Evolutionary conservation across 2,113 vertebrate genomes (phyloP).

Genomic region (Ibidorhyncha struthersii): DNA sequence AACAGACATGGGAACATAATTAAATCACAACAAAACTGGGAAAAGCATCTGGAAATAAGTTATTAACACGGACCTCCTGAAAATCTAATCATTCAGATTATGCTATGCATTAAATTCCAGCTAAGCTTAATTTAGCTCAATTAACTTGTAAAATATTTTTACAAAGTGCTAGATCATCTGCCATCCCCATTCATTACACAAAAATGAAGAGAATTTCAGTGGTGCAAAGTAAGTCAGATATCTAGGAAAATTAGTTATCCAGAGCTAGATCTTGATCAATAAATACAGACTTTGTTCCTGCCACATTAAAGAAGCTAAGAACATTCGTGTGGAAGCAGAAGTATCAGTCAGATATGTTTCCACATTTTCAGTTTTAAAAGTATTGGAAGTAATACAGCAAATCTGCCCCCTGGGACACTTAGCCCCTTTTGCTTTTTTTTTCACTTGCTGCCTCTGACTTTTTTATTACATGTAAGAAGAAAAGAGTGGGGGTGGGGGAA

Average conservation of each 20-base stretch:
- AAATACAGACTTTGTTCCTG: background rate
- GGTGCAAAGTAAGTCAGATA: background rate
- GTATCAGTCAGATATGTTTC: background rate
- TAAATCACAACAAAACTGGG: background rate
- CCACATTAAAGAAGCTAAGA: background rate
- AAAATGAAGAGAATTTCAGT: background rate
- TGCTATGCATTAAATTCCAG: background rate
- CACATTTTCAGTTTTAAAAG: background rate
- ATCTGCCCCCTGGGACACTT: background rate
- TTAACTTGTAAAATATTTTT: background rate
- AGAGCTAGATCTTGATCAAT: background rate
- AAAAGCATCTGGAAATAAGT: background rate
- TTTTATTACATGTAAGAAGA: background rate
- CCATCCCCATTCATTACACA: background rate
- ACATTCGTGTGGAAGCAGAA: background rate
- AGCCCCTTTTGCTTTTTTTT: background rate
- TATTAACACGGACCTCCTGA: background rate
- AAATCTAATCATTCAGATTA: background rate
- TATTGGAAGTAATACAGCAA: background rate
- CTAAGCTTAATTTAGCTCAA: background rate
- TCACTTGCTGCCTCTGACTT: background rate
- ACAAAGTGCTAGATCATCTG: background rate
- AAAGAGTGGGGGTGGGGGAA: fast-evolving
- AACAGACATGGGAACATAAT: background rate
- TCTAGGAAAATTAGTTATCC: background rate